phyloP scores from a whole-genome alignment of 2,888 invertebrate species.

The Melanotus villosus region DNA sequence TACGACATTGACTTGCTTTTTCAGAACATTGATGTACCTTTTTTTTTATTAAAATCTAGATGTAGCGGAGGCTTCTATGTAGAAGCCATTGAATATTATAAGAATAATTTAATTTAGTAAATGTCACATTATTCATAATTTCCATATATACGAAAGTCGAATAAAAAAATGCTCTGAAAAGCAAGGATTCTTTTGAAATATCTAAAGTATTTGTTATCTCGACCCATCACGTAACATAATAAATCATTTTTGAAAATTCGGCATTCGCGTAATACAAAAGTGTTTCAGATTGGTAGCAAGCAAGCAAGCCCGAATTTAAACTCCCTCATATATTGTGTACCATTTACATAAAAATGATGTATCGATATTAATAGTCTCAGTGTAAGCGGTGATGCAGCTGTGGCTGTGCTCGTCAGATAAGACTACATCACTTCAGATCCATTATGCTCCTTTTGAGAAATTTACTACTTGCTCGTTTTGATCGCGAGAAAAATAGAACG shows the following conservation, averaged over 20 bases:
- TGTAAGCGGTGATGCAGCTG: constrained; percentile 51
- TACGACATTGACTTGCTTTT: too few species aligned
- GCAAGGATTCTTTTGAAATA: background rate
- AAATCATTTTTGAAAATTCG: constrained; percentile 24
- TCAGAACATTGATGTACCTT: too few species aligned
- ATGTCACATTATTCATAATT: background rate
- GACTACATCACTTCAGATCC: constrained; percentile 58
- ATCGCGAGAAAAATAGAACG: constrained; percentile 59
- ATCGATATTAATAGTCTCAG: constrained; percentile 56
- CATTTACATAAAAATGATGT: constrained; percentile 51
- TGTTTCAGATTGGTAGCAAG: constrained; percentile 27
- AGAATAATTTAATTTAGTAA: background rate
- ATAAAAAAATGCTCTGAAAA: background rate
- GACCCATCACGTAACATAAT: background rate
- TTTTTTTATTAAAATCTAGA: too few species aligned
- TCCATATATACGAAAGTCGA: background rate
- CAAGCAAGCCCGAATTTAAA: constrained; percentile 35
- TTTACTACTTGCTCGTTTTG: constrained; percentile 57
- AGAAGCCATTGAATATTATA: too few species aligned
- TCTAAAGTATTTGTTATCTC: background rate
- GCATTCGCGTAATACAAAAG: constrained; percentile 23
- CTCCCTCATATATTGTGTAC: constrained; percentile 41
- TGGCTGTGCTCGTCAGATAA: constrained; percentile 60
- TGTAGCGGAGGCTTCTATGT: too few species aligned
- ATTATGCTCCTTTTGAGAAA: constrained; percentile 59